These are phyloP conservation scores for Phataginus tricuspis DNA, from an alignment of 2,797 vertebrate species.

Conservation along the genomic window DNA sequence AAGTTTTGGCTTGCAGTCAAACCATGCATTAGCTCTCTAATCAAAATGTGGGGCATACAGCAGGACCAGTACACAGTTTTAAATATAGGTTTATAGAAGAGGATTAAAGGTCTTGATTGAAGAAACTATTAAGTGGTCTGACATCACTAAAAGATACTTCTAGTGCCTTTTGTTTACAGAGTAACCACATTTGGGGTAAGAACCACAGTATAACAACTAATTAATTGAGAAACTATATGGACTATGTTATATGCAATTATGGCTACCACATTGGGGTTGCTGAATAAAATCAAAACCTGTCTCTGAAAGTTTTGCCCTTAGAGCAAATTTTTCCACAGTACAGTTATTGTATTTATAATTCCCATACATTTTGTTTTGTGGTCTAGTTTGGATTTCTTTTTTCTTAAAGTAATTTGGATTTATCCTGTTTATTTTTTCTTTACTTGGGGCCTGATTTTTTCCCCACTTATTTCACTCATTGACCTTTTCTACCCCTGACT, in stretches of 20 bases:
- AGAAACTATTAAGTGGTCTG: constrained; percentile 56
- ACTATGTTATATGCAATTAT: neutral
- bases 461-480: neutral
- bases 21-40: neutral
- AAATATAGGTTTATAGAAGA: constrained; percentile 44
- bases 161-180: constrained; percentile 46
- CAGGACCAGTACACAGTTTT: neutral
- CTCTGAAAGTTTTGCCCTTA: constrained; percentile 42
- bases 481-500: neutral
- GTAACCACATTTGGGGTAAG: constrained; percentile 39
- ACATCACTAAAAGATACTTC: constrained; percentile 51
- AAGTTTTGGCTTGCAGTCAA: constrained; percentile 53
- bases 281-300: constrained; percentile 48
- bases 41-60: constrained; percentile 9
- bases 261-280: neutral
- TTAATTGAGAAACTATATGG: constrained; percentile 42
- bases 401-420: constrained; percentile 37
- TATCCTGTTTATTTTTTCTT: constrained; percentile 46
- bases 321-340: constrained; percentile 28
- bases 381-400: neutral
- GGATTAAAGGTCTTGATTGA: constrained; percentile 55
- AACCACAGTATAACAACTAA: constrained; percentile 18
- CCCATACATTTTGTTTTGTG: constrained; percentile 48
- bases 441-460: neutral
- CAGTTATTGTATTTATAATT: constrained; percentile 14